Evolutionary conservation across 53 echinoderm and acorn worm genomes (phyloP).

Genomic region (Patiria pectinifera): DNA sequence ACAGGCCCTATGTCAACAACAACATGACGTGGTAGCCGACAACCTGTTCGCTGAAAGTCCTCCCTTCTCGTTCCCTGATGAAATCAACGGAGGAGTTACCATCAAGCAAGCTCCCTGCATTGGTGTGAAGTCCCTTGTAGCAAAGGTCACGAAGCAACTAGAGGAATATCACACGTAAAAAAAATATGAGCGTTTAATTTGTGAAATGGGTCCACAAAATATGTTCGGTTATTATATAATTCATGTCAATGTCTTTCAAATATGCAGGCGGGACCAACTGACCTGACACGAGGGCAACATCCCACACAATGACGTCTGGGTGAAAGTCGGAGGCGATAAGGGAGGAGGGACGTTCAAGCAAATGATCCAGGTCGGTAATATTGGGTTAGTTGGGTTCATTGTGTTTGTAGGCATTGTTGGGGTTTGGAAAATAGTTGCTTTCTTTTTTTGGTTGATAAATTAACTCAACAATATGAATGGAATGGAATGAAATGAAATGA

Average conservation of each 20-base stretch:
- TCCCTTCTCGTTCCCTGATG: slow-evolving; percentile 18
- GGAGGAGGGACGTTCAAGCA: slow-evolving; percentile 35
- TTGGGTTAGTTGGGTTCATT: background rate
- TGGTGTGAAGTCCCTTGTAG: background rate
- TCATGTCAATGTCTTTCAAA: too few species aligned
- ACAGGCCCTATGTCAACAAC: slow-evolving; percentile 6
- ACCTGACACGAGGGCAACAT: slow-evolving; percentile 31
- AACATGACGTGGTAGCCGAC: slow-evolving; percentile 11
- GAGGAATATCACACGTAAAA: slow-evolving; percentile 17
- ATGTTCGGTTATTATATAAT: too few species aligned
- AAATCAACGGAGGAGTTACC: slow-evolving; percentile 11
- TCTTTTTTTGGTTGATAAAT: too few species aligned
- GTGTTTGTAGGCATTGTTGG: too few species aligned
- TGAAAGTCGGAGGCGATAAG: slow-evolving; percentile 42
- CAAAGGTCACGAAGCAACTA: slow-evolving; percentile 8
- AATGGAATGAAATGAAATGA: too few species aligned
- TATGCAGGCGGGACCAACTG: background rate
- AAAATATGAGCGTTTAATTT: background rate
- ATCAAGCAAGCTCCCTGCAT: slow-evolving; percentile 36
- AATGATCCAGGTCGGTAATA: slow-evolving; percentile 45
- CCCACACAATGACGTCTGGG: slow-evolving; percentile 37
- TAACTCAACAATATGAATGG: too few species aligned
- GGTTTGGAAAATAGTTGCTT: too few species aligned
- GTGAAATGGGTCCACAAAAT: background rate
- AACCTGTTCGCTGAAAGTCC: background rate